These are phyloP conservation scores for Rhagoletis zephyria DNA, from an alignment of 1,140 invertebrate species.

Conservation along the genomic window DNA sequence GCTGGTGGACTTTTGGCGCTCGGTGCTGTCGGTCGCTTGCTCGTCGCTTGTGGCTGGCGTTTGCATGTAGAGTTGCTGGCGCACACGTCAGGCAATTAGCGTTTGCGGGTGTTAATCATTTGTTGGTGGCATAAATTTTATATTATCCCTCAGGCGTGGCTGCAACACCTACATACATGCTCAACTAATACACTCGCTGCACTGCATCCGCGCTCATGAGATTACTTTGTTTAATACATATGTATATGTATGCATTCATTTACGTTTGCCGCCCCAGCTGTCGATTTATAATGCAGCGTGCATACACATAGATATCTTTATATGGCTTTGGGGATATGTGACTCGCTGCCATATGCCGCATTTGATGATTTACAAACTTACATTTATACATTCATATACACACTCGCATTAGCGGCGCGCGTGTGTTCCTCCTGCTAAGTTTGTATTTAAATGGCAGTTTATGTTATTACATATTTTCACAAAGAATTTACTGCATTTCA, in stretches of 20 bases:
- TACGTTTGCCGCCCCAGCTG: neutral
- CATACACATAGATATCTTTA: neutral
- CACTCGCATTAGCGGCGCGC: neutral
- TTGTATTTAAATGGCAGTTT: constrained; percentile 6
- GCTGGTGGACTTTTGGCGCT: neutral
- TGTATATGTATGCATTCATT: neutral
- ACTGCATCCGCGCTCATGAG: too few relatives aligned
- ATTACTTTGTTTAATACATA: neutral
- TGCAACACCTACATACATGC: neutral
- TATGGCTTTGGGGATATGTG: constrained; percentile 5
- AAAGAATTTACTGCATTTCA: neutral
- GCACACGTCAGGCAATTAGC: constrained; percentile 40
- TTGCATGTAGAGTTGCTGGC: neutral
- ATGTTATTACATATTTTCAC: constrained; percentile 16
- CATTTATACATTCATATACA: neutral
- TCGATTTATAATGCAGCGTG: constrained; percentile 7
- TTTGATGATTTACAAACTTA: constrained; percentile 13
- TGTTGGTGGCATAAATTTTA: constrained; percentile 51
- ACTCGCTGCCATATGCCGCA: neutral
- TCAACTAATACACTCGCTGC: neutral
- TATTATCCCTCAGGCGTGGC: constrained; percentile 47
- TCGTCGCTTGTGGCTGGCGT: neutral
- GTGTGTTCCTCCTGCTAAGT: neutral
- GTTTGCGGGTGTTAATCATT: constrained; percentile 51
- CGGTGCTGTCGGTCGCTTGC: neutral